A percentile compares a stretch with the other conserved stretches of the same genome.
These are phyloP conservation scores for Siderastrea siderea DNA, from an alignment of 92 coral and sea anemone species.

Conservation along the genomic window DNA sequence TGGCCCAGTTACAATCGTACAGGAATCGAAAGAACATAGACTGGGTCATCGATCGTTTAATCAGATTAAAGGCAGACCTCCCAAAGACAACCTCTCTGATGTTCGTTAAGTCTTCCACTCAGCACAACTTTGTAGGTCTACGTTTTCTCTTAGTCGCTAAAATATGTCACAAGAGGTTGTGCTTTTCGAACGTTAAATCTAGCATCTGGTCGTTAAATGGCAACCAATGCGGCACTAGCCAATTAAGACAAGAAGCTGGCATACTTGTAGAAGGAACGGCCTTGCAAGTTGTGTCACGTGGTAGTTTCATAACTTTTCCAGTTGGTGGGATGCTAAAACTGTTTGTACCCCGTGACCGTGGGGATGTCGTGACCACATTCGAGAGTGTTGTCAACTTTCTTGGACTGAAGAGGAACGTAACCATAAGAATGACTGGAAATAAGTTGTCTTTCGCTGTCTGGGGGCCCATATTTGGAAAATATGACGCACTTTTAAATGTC, in stretches of 20 bases:
- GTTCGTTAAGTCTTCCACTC: constrained; percentile 1
- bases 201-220: constrained; percentile 12
- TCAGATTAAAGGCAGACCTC: not conserved
- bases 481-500: constrained; percentile 38
- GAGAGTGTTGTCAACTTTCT: not conserved
- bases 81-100: constrained; percentile 25
- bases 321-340: not conserved
- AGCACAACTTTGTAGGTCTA: not conserved
- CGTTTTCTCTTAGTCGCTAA: not conserved
- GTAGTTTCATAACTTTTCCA: not conserved
- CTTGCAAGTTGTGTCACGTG: not conserved
- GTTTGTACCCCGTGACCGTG: not conserved
- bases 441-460: not conserved
- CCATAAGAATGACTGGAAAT: not conserved
- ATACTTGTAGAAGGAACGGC: constrained; percentile 12
- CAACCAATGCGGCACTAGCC: not conserved
- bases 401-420: not conserved
- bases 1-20: constrained; percentile 18
- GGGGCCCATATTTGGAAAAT: constrained; percentile 19
- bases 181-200: constrained; percentile 6
- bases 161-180: constrained; percentile 17
- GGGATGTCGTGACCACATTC: not conserved
- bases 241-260: not conserved
- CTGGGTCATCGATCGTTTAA: not conserved
- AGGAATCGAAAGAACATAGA: constrained; percentile 11